phyloP scores from a whole-genome alignment of 2,888 invertebrate species.

The Sialis lutaria region DNA sequence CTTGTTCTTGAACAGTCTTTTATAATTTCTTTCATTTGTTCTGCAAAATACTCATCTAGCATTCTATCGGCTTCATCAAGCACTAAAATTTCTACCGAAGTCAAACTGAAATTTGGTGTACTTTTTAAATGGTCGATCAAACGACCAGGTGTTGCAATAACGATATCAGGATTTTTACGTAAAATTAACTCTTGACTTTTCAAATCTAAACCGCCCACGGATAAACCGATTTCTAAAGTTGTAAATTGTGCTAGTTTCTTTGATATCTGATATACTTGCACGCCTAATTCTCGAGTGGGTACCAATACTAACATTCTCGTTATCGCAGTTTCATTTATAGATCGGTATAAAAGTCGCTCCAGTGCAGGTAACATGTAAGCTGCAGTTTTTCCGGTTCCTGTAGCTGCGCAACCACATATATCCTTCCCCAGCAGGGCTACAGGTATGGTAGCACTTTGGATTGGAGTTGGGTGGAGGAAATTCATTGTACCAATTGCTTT shows the following conservation, averaged over 20 bases:
- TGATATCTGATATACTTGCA: conserved; percentile 92
- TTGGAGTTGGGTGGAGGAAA: conserved; percentile 89
- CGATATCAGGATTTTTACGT: conserved; percentile 83
- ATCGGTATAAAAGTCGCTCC: conserved; percentile 79
- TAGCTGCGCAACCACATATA: conserved; percentile 96
- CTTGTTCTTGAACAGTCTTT: conserved; percentile 76
- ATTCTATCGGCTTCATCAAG: conserved; percentile 74
- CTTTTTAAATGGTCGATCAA: conserved; percentile 94
- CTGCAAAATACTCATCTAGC: conserved; percentile 96
- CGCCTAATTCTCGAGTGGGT: conserved; percentile 93
- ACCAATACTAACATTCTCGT: conserved; percentile 84
- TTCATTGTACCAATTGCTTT: conserved; percentile 80
- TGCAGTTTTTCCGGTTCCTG: conserved; percentile 95
- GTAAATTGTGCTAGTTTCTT: conserved; percentile 81
- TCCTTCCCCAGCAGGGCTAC: conserved; percentile 77
- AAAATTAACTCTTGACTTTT: conserved; percentile 57
- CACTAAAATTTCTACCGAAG: conserved; percentile 76
- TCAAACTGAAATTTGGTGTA: conserved; percentile 79
- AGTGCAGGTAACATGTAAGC: conserved; percentile 97
- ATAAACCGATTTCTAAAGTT: conserved; percentile 59
- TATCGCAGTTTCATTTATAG: conserved; percentile 42
- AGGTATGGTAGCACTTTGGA: conserved; percentile 91
- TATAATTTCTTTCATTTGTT: conserved; percentile 98
- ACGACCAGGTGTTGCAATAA: conserved; percentile 96
- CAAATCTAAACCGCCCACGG: conserved; percentile 77